These are phyloP conservation scores for Pseudolycoriella hygida DNA, from an alignment of 2,888 invertebrate species.

Conservation along the genomic window DNA sequence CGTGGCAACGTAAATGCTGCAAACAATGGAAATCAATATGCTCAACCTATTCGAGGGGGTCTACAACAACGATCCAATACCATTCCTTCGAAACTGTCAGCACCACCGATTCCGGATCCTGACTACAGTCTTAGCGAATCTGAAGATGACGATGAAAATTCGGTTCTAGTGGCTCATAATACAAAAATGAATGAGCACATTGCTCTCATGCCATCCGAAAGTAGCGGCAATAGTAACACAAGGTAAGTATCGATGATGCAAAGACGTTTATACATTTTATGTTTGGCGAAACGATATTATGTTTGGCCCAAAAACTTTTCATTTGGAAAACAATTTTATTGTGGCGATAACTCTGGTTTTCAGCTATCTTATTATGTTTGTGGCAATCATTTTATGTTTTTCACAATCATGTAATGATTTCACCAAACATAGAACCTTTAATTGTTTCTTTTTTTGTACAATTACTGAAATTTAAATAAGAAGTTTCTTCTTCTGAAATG, in stretches of 20 bases:
- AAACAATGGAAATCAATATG: slow-evolving; percentile 24
- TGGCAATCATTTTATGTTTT: too few species aligned
- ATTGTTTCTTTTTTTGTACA: too few species aligned
- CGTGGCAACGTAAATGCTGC: slow-evolving; percentile 6
- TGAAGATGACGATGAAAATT: slow-evolving; percentile 47
- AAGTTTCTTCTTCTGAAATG: too few species aligned
- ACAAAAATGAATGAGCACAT: slow-evolving; percentile 36
- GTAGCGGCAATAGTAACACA: slow-evolving; percentile 58
- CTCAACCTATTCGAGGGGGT: slow-evolving; percentile 24
- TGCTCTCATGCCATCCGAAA: slow-evolving; percentile 36
- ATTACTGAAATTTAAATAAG: too few species aligned
- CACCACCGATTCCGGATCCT: slow-evolving; percentile 78
- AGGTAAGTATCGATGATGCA: slow-evolving; percentile 27
- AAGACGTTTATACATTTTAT: too few species aligned
- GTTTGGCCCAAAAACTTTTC: too few species aligned
- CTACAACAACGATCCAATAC: slow-evolving; percentile 23
- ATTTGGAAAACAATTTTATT: too few species aligned
- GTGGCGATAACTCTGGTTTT: too few species aligned
- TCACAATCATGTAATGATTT: too few species aligned
- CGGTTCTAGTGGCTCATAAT: slow-evolving; percentile 28
- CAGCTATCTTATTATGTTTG: too few species aligned
- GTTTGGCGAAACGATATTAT: too few species aligned
- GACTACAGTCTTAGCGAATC: slow-evolving; percentile 82
- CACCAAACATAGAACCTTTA: too few species aligned
- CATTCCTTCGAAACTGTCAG: slow-evolving; percentile 28